Evolutionary conservation across 1,140 invertebrate species (phyloP).

Genomic region (Euura lappo): DNA sequence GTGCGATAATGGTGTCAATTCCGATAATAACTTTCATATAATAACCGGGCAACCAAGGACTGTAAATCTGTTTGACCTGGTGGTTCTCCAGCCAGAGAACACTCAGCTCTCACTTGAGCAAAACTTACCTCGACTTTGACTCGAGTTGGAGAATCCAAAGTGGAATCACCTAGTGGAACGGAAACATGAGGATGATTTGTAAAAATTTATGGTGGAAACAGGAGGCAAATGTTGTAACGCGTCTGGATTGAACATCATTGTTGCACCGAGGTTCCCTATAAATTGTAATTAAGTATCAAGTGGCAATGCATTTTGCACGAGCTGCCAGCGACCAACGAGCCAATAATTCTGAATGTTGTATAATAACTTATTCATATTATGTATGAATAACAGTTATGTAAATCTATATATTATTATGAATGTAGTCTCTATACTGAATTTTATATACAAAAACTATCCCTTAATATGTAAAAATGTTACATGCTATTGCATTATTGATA

Average conservation of each 20-base stretch:
- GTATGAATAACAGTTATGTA: background rate
- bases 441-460: background rate
- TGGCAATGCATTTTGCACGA: background rate
- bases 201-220: background rate
- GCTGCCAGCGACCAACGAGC: conserved; percentile 1
- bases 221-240: background rate
- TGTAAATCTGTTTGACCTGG: no score
- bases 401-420: conserved; percentile 8
- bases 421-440: conserved; percentile 7
- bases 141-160: no score
- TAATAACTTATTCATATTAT: background rate
- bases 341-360: conserved; percentile 5
- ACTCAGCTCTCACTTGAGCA: no score
- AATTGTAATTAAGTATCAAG: background rate
- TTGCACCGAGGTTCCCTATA: background rate
- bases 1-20: no score
- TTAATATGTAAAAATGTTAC: conserved; percentile 7
- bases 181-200: no score
- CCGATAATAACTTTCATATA: no score
- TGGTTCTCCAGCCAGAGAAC: no score
- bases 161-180: no score
- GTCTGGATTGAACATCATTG: background rate
- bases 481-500: conserved; percentile 5
- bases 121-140: no score
- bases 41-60: no score